Percentiles rank a stretch among this genome's conserved stretches.
Evolutionary conservation across 2,888 invertebrate genomes (phyloP).

Genomic region (Tiliacea citrago): DNA sequence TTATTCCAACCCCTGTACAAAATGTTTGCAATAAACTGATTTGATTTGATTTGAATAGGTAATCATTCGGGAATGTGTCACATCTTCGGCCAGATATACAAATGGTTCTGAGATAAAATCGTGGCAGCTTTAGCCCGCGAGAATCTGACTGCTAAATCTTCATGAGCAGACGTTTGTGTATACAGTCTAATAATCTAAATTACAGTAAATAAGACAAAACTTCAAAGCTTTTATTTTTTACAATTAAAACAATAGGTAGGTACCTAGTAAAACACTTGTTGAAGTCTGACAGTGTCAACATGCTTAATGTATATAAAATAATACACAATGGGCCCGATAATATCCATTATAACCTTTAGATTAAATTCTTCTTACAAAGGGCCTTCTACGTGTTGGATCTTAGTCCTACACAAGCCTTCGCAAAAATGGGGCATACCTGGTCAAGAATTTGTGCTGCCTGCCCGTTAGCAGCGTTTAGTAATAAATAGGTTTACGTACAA

Average conservation of each 20-base stretch:
- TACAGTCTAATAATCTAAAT: background rate
- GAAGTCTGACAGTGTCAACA: background rate
- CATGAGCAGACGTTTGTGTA: background rate
- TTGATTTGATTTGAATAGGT: too few species aligned
- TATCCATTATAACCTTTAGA: conserved; percentile 47
- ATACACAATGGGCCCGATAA: conserved; percentile 23
- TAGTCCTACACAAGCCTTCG: background rate
- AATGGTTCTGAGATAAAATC: background rate
- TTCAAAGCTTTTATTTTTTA: background rate
- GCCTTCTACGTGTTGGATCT: conserved; percentile 47
- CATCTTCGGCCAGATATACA: background rate
- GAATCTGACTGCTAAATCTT: background rate
- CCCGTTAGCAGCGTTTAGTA: background rate
- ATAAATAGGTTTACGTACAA: conserved; percentile 4
- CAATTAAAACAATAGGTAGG: background rate
- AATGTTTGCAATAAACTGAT: too few species aligned
- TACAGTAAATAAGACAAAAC: background rate
- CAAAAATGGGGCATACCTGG: conserved; percentile 20
- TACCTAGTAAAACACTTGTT: conserved; percentile 12
- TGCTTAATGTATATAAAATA: conserved; percentile 14
- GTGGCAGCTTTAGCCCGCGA: background rate
- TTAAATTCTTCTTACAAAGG: conserved; percentile 56
- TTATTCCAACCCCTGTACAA: too few species aligned
- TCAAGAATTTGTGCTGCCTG: background rate
- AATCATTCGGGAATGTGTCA: background rate